Evolutionary conservation across 2,888 invertebrate species (phyloP).

Genomic region (Seladonia tumulorum): DNA sequence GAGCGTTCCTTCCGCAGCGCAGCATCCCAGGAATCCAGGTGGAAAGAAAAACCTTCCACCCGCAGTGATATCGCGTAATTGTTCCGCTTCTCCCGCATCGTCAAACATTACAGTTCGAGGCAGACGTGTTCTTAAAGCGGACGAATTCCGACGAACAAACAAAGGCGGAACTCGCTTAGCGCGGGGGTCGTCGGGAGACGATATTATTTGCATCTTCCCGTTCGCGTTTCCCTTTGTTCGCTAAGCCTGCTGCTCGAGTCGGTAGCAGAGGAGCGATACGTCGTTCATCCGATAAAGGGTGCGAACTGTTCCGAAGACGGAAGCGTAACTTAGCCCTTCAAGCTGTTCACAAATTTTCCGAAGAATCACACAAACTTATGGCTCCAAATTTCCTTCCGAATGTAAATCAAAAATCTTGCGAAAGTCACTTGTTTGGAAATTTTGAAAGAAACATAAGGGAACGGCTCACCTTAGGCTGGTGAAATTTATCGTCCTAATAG

Average conservation of each 20-base stretch:
- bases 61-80: slow-evolving; percentile 22
- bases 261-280: slow-evolving; percentile 38
- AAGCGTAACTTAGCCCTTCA: slow-evolving; percentile 36
- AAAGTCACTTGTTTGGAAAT: too few relatives aligned
- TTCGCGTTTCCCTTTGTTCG: slow-evolving; percentile 30
- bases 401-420: too few relatives aligned
- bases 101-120: slow-evolving; percentile 27
- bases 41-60: slow-evolving; percentile 23
- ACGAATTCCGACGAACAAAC: slow-evolving; percentile 23
- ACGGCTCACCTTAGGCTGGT: neutral
- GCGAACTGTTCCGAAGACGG: slow-evolving; percentile 30
- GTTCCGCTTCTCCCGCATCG: neutral
- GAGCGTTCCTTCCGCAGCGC: neutral
- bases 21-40: neutral
- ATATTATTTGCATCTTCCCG: slow-evolving; percentile 43
- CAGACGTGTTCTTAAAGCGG: slow-evolving; percentile 34
- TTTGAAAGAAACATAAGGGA: too few relatives aligned
- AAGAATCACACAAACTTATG: neutral
- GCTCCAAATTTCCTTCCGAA: too few relatives aligned
- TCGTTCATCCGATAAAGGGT: slow-evolving; percentile 32
- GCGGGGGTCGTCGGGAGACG: slow-evolving; percentile 4
- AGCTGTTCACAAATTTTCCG: neutral
- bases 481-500: neutral
- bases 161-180: neutral
- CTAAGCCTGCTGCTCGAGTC: neutral